Evolutionary conservation across 2,113 vertebrate species (phyloP).

Genomic region (Chamaea fasciata): DNA sequence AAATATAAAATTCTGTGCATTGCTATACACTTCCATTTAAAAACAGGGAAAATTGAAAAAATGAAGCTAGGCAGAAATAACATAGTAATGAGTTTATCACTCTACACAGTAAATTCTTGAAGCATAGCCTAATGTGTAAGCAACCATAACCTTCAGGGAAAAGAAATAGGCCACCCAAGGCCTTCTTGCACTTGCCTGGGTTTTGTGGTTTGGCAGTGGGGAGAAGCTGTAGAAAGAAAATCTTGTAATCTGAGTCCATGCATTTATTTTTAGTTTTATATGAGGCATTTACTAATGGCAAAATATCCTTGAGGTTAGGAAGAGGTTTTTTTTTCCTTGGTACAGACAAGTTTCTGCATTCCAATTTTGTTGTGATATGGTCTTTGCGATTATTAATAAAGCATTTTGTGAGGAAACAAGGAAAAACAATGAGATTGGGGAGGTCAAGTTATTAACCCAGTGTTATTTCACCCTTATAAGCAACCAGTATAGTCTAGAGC

Average conservation of each 20-base stretch:
- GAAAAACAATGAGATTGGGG: background rate
- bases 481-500: background rate
- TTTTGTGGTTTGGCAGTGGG: background rate
- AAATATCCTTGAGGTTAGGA: constrained; percentile 38
- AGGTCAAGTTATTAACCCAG: constrained; percentile 15
- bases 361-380: background rate
- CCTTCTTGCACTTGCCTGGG: background rate
- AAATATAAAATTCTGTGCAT: background rate
- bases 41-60: background rate
- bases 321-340: background rate
- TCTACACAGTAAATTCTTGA: background rate
- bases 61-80: background rate
- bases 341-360: background rate
- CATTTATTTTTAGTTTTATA: constrained; percentile 31
- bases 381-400: constrained; percentile 40
- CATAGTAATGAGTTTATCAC: background rate
- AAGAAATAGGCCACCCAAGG: background rate
- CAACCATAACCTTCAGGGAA: background rate
- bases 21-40: background rate
- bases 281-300: constrained; percentile 13
- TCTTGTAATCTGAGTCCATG: background rate
- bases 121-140: background rate
- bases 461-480: background rate
- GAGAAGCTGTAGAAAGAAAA: background rate
- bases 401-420: background rate